Evolutionary conservation across 2,113 vertebrate species (phyloP), one percentile per base, ranked within the genome.

Genomic region (Circaetus cinerascens): DNA sequence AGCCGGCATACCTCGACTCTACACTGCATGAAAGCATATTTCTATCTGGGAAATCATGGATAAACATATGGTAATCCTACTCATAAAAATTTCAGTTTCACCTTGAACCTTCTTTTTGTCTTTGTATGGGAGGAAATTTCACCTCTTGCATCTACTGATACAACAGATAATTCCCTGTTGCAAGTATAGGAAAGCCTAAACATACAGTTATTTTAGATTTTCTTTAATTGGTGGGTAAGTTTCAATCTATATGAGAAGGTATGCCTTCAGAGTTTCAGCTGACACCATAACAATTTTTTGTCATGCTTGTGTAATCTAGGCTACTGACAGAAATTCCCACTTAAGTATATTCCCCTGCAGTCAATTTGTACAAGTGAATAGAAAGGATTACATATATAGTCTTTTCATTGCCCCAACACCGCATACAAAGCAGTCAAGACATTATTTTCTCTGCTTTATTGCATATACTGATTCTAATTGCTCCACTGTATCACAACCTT

Each of bases 1-100:
- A 10, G 22, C 29, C 26, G 62, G 9, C 21, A 29, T 57, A 45
- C 8, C 22, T 51, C 0, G 0, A 22, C 7, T n/a, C 20, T 72
- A 56, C 29, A 51, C 13, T 60, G 25, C 19, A 50, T 40, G 11
- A 27, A 86, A 66, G 27, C 15, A 5, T 62, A 72, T 50, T 77
- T 77, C 20, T 89, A 8, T 38, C 23, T 62, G 21, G 27, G 81
- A 77, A 67, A 82, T 30, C 8, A 34, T 25, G 29, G 48, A 36
- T 41, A 67, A 81, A 56, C 27, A n/a, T 63, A n/a, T 4, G 13
- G 17, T 62, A 89, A 55, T 21, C 7, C 7, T 43, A 38, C 7
- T 43, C 10, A 57, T 30, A 18, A 74, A 74, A 45, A 74, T 11
- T 19, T 50, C 4, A 2, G 1, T 40, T 63, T 73, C 26, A 63